Evolutionary conservation across 92 coral and sea anemone genomes (phyloP).

Genomic region (Phenganax marumi): DNA sequence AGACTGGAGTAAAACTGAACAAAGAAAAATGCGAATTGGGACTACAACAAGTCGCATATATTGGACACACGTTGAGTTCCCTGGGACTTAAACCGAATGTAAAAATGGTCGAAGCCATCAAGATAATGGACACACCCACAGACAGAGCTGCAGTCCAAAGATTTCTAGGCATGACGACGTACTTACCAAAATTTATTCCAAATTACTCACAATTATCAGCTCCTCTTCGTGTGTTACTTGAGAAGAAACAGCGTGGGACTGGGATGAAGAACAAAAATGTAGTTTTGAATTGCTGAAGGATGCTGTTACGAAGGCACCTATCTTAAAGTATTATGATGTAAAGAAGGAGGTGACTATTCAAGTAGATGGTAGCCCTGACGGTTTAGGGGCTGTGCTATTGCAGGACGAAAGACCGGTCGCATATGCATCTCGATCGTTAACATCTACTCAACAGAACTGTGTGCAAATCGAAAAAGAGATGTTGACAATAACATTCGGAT

Average conservation of each 20-base stretch:
- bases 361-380: conserved; percentile 36
- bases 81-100: background rate
- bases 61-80: background rate
- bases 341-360: conserved; percentile 10
- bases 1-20: conserved; percentile 2
- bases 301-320: background rate
- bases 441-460: background rate
- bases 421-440: background rate
- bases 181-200: conserved; percentile 4
- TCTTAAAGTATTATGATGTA: conserved; percentile 24
- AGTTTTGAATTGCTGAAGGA: background rate
- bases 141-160: conserved; percentile 13
- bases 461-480: too few relatives aligned
- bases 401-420: background rate
- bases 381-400: background rate
- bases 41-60: background rate
- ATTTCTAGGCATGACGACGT: conserved; percentile 4
- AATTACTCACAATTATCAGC: conserved; percentile 13
- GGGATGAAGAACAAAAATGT: background rate
- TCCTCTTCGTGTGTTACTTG: background rate
- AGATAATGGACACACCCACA: background rate
- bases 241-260: conserved; percentile 3
- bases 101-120: conserved; percentile 1
- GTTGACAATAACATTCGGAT: background rate
- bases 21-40: conserved; percentile 14